Evolutionary conservation across 2,888 invertebrate genomes (phyloP).

Genomic region (Cheiracanthium punctorium): DNA sequence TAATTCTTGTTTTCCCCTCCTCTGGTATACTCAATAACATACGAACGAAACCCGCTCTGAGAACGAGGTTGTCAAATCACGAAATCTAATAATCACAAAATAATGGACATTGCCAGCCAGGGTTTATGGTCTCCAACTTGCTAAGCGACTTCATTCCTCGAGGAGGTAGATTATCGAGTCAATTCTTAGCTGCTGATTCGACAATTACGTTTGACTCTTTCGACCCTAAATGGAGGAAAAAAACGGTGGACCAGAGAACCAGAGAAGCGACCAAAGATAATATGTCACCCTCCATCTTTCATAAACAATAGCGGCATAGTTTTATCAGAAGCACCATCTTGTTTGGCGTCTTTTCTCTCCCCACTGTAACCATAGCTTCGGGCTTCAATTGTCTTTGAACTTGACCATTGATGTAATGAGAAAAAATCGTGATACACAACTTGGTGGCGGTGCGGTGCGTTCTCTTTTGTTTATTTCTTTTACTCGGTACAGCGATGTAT

Average conservation of each 20-base stretch:
- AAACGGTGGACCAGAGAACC: not conserved
- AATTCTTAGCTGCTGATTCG: not conserved
- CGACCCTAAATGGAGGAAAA: not conserved
- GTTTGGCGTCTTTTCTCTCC: not conserved
- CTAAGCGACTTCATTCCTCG: not conserved
- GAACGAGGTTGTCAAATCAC: too few species aligned
- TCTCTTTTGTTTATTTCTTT: not conserved
- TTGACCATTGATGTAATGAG: constrained; percentile 58
- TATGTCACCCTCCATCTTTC: constrained; percentile 4
- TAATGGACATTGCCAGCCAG: too few species aligned
- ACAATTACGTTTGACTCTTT: not conserved
- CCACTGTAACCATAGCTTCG: not conserved
- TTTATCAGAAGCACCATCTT: not conserved
- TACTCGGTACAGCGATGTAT: not conserved
- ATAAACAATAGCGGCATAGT: not conserved
- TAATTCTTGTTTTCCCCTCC: too few species aligned
- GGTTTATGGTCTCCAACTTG: too few species aligned
- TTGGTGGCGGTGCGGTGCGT: too few species aligned
- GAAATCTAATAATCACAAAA: too few species aligned
- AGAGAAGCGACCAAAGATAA: not conserved
- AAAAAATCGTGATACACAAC: constrained; percentile 42
- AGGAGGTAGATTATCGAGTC: not conserved
- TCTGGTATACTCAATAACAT: too few species aligned
- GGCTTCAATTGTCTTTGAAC: constrained; percentile 54
- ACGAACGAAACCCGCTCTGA: too few species aligned